Conservation (phyloP, 1,140 invertebrate genomes). For the Lasaia peninsularis region DNA sequence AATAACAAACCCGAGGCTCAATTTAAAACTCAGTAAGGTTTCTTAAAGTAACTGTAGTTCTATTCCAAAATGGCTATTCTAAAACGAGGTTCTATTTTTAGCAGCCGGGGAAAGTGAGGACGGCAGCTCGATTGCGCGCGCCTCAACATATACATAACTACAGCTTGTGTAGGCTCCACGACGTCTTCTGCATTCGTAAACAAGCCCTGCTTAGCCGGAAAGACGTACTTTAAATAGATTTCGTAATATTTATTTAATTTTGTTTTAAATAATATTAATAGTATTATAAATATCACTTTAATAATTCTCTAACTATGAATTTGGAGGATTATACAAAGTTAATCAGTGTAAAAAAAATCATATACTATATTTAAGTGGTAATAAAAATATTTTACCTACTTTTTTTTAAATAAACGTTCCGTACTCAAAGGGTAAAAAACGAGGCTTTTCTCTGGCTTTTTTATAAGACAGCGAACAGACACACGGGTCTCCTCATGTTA, state of each 20-base stretch:
- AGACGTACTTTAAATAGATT: constrained; percentile 7
- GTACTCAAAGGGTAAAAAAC: too few species aligned
- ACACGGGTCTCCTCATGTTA: too few species aligned
- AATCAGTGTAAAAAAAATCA: too few species aligned
- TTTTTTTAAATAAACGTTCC: too few species aligned
- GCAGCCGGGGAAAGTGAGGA: constrained; percentile 57
- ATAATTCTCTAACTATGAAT: too few species aligned
- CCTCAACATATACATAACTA: constrained; percentile 37
- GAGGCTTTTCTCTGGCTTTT: too few species aligned
- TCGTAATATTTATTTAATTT: neutral
- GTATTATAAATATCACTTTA: too few species aligned
- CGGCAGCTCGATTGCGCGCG: constrained; percentile 52
- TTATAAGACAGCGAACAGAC: too few species aligned
- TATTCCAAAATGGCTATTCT: constrained; percentile 40
- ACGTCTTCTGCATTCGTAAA: constrained; percentile 62
- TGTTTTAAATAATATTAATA: neutral
- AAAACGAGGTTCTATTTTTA: constrained; percentile 67
- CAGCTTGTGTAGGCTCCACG: constrained; percentile 33
- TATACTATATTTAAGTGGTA: too few species aligned
- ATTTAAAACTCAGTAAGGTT: neutral
- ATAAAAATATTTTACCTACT: too few species aligned
- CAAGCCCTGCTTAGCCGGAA: constrained; percentile 27
- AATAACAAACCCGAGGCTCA: neutral
- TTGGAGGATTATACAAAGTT: too few species aligned
- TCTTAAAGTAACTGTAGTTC: constrained; percentile 22